These are phyloP conservation scores for Agapornis canus DNA, from an alignment of 2,797 vertebrate species.

Conservation along the genomic window DNA sequence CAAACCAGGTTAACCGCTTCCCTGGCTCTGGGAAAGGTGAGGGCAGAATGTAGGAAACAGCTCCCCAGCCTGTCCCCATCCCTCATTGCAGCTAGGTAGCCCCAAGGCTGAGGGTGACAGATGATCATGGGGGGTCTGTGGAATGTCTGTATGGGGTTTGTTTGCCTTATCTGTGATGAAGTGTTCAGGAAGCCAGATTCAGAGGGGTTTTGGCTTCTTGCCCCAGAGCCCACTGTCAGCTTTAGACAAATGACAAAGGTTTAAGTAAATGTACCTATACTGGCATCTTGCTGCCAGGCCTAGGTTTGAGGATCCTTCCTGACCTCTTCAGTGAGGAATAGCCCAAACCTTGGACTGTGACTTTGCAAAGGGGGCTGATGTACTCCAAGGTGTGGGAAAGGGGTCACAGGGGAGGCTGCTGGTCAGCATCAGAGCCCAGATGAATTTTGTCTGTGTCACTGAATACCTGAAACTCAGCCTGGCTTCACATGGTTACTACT, in stretches of 20 bases:
- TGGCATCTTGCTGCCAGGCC: not conserved
- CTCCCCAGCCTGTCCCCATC: not conserved
- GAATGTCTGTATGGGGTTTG: not conserved
- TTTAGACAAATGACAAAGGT: not conserved
- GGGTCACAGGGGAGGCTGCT: not conserved
- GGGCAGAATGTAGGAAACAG: not conserved
- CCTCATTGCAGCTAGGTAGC: not conserved
- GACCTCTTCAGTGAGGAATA: not conserved
- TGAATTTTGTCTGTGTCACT: not conserved
- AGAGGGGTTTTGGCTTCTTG: not conserved
- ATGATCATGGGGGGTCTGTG: not conserved
- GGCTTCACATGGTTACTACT: not conserved
- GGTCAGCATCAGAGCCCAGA: rapidly evolving
- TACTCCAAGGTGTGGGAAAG: not conserved
- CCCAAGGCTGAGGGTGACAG: not conserved
- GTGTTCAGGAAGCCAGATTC: not conserved
- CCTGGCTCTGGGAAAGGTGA: not conserved
- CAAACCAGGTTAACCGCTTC: not conserved
- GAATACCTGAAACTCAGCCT: not conserved
- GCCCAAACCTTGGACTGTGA: not conserved
- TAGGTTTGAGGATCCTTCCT: not conserved
- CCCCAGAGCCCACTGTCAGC: not conserved
- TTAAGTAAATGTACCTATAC: rapidly evolving
- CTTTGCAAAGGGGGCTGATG: not conserved
- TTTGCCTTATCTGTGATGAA: not conserved